A percentile compares a stretch with the other conserved stretches of the same genome.
Evolutionary conservation across 2,888 invertebrate species (phyloP).

Genomic region (Cenopis cana): DNA sequence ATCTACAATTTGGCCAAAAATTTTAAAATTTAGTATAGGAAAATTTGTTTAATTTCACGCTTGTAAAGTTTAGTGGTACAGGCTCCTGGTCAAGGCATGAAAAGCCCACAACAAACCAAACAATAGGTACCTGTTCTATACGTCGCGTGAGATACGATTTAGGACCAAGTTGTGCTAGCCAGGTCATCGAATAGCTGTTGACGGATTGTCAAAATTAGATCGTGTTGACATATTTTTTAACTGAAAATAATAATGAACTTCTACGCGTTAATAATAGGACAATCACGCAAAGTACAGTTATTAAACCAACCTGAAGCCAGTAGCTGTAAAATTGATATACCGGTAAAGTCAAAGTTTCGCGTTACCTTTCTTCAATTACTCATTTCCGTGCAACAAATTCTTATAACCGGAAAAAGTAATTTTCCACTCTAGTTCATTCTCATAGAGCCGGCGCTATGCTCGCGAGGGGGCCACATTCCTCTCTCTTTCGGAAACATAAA

Average conservation of each 20-base stretch:
- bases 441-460: constrained; percentile 11
- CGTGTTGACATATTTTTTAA: too few species aligned
- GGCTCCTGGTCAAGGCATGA: too few species aligned
- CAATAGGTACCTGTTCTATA: too few species aligned
- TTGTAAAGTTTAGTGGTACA: too few species aligned
- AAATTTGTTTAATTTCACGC: too few species aligned
- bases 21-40: too few species aligned
- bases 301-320: not conserved
- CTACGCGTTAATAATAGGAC: not conserved
- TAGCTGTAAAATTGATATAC: constrained; percentile 1
- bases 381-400: constrained; percentile 26
- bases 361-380: constrained; percentile 14
- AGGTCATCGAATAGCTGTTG: too few species aligned
- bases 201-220: too few species aligned
- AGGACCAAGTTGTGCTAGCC: too few species aligned
- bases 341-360: not conserved
- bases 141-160: too few species aligned
- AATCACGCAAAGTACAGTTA: not conserved
- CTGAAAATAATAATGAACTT: not conserved
- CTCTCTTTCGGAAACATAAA: constrained; percentile 25
- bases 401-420: constrained; percentile 28
- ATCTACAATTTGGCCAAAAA: too few species aligned
- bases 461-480: constrained; percentile 10
- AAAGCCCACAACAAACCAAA: too few species aligned
- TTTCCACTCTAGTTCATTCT: constrained; percentile 32